A percentile compares a stretch with the other conserved stretches of the same genome.
Conservation (phyloP, 2,888 invertebrate species). For the Agrilus cyanescens region DNA sequence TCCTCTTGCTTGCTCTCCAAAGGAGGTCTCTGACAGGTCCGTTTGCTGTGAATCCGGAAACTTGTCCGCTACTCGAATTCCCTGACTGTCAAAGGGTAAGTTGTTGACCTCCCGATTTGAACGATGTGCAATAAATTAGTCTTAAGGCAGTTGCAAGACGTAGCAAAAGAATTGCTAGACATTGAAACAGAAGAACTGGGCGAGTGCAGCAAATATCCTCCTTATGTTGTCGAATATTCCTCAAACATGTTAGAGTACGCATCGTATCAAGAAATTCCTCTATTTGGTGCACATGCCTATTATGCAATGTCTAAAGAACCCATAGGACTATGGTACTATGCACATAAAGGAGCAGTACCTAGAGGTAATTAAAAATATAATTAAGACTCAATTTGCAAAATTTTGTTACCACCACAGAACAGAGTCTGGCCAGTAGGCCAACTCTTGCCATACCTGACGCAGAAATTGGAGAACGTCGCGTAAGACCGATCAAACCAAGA, state of each 20-base stretch:
- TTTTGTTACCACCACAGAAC: too few relatives aligned
- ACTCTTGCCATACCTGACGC: too few relatives aligned
- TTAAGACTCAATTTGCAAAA: too few relatives aligned
- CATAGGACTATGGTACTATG: conserved; percentile 31
- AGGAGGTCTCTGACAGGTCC: conserved; percentile 31
- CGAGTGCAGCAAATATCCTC: conserved; percentile 18
- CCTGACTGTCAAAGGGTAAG: conserved; percentile 23
- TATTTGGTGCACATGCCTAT: conserved; percentile 39
- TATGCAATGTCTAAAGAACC: conserved; percentile 38
- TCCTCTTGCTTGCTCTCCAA: conserved; percentile 36
- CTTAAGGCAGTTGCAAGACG: conserved; percentile 21
- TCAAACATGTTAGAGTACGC: conserved; percentile 37
- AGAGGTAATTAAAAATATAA: conserved; percentile 17
- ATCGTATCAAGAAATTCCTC: conserved; percentile 37
- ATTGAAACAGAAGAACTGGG: conserved; percentile 21
- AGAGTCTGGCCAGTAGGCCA: too few relatives aligned
- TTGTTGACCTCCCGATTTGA: neutral
- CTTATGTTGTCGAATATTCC: conserved; percentile 30
- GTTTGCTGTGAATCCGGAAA: conserved; percentile 31
- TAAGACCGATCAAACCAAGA: too few relatives aligned
- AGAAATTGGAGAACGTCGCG: too few relatives aligned
- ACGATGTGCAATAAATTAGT: too few relatives aligned
- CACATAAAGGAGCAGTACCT: conserved; percentile 29
- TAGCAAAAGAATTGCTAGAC: conserved; percentile 29
- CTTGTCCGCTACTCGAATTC: conserved; percentile 26